Evolutionary conservation across 2,888 invertebrate species (phyloP).

Genomic region (Ornithoptera alexandrae): DNA sequence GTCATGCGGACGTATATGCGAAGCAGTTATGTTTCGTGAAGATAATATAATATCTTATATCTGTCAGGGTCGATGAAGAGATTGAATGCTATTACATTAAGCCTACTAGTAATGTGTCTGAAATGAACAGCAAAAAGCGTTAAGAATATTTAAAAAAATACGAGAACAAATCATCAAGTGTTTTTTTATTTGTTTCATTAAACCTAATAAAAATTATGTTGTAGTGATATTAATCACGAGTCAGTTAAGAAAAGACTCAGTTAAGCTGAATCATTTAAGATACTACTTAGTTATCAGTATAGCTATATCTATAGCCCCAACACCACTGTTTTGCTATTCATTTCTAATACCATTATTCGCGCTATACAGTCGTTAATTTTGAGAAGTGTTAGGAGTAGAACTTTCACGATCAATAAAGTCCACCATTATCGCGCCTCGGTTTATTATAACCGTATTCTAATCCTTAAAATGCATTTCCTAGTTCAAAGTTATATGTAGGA

Average conservation of each 20-base stretch:
- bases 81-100: no score
- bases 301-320: no score
- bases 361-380: background rate
- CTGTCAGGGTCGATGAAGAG: no score
- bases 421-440: slow-evolving; percentile 2
- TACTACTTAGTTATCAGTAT: background rate
- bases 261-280: background rate
- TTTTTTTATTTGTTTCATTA: no score
- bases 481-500: slow-evolving; percentile 9
- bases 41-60: background rate
- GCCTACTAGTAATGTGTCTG: no score
- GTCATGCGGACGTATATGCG: no score
- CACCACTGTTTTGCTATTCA: background rate
- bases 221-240: background rate
- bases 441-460: slow-evolving; percentile 16
- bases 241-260: no score
- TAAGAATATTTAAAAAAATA: no score
- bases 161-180: no score
- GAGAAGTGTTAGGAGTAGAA: background rate
- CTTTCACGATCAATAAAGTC: slow-evolving; percentile 10
- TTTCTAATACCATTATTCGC: background rate
- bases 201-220: background rate
- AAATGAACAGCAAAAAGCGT: no score
- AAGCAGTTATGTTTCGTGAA: no score
- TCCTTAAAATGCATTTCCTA: slow-evolving; percentile 20